Evolutionary conservation across 2,888 invertebrate genomes (phyloP).

Genomic region (Phragmatobia fuliginosa): DNA sequence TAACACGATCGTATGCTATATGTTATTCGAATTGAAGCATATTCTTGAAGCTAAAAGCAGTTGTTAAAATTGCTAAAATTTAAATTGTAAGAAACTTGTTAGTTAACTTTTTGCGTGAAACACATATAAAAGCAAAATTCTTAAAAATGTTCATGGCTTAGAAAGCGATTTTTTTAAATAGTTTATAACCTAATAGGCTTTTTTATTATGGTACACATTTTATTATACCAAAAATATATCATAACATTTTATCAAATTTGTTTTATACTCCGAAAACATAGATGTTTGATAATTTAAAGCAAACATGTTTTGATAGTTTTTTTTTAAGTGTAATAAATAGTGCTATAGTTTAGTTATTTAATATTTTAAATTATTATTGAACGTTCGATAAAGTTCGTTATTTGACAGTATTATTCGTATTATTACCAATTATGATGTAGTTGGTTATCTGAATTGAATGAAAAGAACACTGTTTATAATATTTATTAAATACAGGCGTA

Average conservation of each 20-base stretch:
- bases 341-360: too few relatives aligned
- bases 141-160: not conserved
- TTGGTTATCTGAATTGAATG: not conserved
- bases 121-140: not conserved
- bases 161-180: not conserved
- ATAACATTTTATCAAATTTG: not conserved
- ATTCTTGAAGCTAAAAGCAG: conserved; percentile 57
- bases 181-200: not conserved
- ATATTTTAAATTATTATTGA: too few relatives aligned
- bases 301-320: too few relatives aligned
- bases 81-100: conserved; percentile 35
- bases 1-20: conserved; percentile 24
- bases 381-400: too few relatives aligned
- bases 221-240: too few relatives aligned
- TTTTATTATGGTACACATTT: too few relatives aligned
- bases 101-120: conserved; percentile 9
- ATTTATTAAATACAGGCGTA: not conserved
- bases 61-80: conserved; percentile 55
- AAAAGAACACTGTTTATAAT: not conserved
- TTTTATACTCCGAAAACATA: too few relatives aligned
- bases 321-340: too few relatives aligned
- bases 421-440: too few relatives aligned
- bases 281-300: too few relatives aligned
- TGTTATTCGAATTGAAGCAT: conserved; percentile 50
- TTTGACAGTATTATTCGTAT: too few relatives aligned